Base-by-base conservation (phyloP, 2,797 vertebrate species). In the Tamandua tetradactyla region DNA sequence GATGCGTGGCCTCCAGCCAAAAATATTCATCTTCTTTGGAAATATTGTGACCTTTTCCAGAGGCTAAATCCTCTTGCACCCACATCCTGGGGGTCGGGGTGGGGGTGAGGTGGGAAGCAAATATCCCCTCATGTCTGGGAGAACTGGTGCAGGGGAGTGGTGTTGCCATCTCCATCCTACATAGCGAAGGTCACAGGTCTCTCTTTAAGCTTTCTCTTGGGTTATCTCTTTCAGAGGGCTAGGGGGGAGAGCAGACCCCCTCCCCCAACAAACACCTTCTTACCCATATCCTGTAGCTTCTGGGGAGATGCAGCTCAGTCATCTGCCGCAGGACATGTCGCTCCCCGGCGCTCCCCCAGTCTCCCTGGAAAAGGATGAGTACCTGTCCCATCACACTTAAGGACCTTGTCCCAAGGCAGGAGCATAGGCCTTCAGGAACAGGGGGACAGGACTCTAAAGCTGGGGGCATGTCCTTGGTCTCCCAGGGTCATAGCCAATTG, bases 31-130 rank as follows among this genome's bases (percentile, higher is more conserved):
- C 61, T 68, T 44, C 40, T 68, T 89, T 88, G 40, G 42, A 84
- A 93, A 84, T 61, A 52, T 20, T 5, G 0, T 44, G 66, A 44
- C 18, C 52, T 62, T 74, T 62, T 64, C 74, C 64, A 55, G 35
- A 78, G 68, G 32, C 35, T 52, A 42, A n/a, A 22, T 85, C 55
- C 37, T 90, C 40, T 18, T 71, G 9, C 64, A 8, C 37, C 27
- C 37, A 44, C 44, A 35, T 4, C 0, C 64, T 7, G 5, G 0
- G 35, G n/a, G 15, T 35, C n/a, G n/a, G n/a, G n/a, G n/a, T n/a
- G n/a, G n/a, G n/a, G n/a, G n/a, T n/a, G n/a, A n/a, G n/a, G n/a
- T n/a, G n/a, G 2, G 62, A 59, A 55, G 72, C 25, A 55, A 27
- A 42, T 18, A 0, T 71, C 66, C 1, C 35, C 20, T 75, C 5